Conservation (phyloP, 2,113 vertebrate species). For the Misgurnus anguillicaudatus region DNA sequence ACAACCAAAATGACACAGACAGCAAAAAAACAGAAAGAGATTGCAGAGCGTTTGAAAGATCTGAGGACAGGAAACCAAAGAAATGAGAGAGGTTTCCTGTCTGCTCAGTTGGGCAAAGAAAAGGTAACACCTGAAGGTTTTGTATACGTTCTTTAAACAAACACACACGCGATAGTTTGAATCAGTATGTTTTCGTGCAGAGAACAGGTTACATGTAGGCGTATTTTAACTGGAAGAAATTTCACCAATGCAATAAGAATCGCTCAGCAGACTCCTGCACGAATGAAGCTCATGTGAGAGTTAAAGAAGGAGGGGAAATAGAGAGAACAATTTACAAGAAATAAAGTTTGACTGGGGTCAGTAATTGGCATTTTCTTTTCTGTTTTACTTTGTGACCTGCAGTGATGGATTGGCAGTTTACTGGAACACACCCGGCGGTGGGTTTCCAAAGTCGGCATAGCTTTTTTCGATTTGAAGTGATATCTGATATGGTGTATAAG, state of each 20-base stretch:
- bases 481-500: slow-evolving; percentile 51
- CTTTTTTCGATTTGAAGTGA: slow-evolving; percentile 49
- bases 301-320: not conserved
- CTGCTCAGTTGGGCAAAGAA: slow-evolving; percentile 36
- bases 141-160: slow-evolving; percentile 43
- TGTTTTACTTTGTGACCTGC: slow-evolving; percentile 46
- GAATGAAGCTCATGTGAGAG: not conserved
- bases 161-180: slow-evolving; percentile 18
- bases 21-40: slow-evolving; percentile 9
- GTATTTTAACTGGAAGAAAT: slow-evolving; percentile 27
- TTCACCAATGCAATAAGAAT: slow-evolving; percentile 6
- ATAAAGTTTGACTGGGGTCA: not conserved
- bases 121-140: slow-evolving; percentile 51
- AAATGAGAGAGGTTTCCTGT: slow-evolving; percentile 52
- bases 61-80: slow-evolving; percentile 47
- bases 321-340: slow-evolving; percentile 9
- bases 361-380: slow-evolving; percentile 38
- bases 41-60: slow-evolving; percentile 20
- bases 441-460: slow-evolving; percentile 25
- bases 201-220: slow-evolving; percentile 25
- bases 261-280: not conserved
- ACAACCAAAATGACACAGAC: slow-evolving; percentile 17
- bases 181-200: slow-evolving; percentile 5
- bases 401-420: slow-evolving; percentile 48
- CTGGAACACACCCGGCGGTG: slow-evolving; percentile 45